Base-by-base conservation (phyloP, 2,113 vertebrate species). In the Pipra filicauda region DNA sequence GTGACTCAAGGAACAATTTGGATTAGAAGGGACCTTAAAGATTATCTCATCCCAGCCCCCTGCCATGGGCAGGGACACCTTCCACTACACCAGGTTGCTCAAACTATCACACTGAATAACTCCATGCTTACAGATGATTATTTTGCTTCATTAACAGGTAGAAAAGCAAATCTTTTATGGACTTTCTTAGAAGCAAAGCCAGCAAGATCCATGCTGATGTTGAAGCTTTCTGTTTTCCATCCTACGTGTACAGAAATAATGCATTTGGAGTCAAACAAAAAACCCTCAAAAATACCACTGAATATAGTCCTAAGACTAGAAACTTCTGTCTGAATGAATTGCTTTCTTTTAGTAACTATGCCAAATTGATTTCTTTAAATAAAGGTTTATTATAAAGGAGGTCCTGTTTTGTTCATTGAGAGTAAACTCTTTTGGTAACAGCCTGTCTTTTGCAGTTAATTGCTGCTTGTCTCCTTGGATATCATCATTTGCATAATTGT, bases 401-500 rank as follows among this genome's bases (percentile, higher is more conserved):
- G 83, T 93, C 90, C 73, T 96, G 81, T 95, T 98, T 86, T 87
- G 87, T 96, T 97, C 94, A 85, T 37, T 95, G 89, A 88, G 89
- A 97, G 91, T 93, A 97, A 97, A 96, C 90, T 97, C 95, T 95
- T 97, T 94, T 39, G 91, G 96, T 96, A 97, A 93, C 96, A 97
- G 95, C 67, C 93, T 97, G 96, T 94, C 95, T 97, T 96, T 97
- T 93, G 93, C 94, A 97, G 91, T 97, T 98, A 98, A 98, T 97
- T 97, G 97, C 95, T 97, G 93, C 94, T 98, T 98, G 95, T 97
- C 96, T 98, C 95, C 91, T 98, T 97, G 91, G 96, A 97, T 98
- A 97, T 97, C 95, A 96, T 97, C 30, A 97, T 98, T 97, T 97
- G 92, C 97, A 98, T 98, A 97, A 98, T 95, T 98, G 88, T 97